Evolutionary conservation across 2,113 vertebrate genomes (phyloP), one percentile per base, ranked within the genome.

Genomic region (Furnarius figulus): DNA sequence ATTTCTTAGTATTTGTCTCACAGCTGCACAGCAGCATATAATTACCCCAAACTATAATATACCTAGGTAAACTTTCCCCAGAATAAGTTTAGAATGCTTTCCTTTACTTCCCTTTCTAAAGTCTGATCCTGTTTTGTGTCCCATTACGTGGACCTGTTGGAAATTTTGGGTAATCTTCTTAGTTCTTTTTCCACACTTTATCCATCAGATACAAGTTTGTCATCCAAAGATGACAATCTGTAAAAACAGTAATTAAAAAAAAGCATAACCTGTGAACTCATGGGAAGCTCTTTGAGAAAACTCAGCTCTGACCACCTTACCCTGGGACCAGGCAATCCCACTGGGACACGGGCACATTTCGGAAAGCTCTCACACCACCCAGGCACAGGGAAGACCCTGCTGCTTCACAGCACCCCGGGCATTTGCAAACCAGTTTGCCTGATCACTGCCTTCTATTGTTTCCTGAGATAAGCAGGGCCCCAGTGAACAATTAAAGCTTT

Each of bases 401-500:
- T 84, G 85, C 75, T 91, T 61, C 56, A 76, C 7, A 12, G 62
- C 70, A 85, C 37, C 75, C 72, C 52, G 7, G 1, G 55, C 83
- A 93, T 91, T 86, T 96, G 86, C 94, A 96, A 97, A 97, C 88
- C 89, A 88, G 95, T 91, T 93, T 95, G 73, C 95, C 85, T 71
- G 77, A 93, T 95, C 94, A 89, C 88, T 80, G 89, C 65, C 77
- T 97, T 95, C 97, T 95, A 97, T 98, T 98, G 97, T 98, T 98
- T 97, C 97, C 96, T 89, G 97, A 98, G 97, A 98, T 98, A 98
- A 98, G 98, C 97, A 97, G 97, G 97, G 95, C 98, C 98, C 98
- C 94, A 97, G 98, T 98, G 98, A 98, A 98, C 98, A 98, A 98
- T 98, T 98, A 98, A 98, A 98, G 97, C 98, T 98, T 97, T 98